A percentile compares a stretch with the other conserved stretches of the same genome.
These are phyloP conservation scores for Drosophila conformis DNA, from an alignment of 2,888 invertebrate species.

Conservation along the genomic window DNA sequence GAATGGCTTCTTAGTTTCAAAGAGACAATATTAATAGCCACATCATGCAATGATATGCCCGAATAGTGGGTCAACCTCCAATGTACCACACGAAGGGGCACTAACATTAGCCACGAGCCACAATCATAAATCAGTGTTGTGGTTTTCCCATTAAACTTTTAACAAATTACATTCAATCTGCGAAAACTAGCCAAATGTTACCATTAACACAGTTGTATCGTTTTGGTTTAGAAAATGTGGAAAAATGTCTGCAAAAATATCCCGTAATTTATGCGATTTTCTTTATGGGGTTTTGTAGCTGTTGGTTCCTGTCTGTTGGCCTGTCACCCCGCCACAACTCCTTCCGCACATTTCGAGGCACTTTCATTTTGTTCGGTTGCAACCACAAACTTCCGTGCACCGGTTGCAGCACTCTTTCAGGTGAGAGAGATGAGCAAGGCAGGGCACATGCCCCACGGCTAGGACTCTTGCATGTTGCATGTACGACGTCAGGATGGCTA, in stretches of 20 bases:
- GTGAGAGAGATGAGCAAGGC: too few relatives aligned
- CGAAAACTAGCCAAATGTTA: background rate
- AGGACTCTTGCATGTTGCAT: conserved; percentile 6
- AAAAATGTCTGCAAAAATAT: background rate
- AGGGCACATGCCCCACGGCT: background rate
- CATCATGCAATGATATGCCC: background rate
- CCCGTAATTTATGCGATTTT: conserved; percentile 11
- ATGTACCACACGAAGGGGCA: background rate
- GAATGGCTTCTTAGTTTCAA: background rate
- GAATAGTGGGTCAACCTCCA: background rate
- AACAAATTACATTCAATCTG: background rate
- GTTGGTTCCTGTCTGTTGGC: conserved; percentile 17
- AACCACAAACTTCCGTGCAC: conserved; percentile 50
- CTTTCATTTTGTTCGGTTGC: conserved; percentile 35
- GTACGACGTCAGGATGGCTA: conserved; percentile 37
- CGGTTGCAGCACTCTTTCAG: background rate
- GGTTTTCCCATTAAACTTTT: background rate
- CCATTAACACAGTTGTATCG: background rate
- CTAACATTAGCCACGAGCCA: background rate
- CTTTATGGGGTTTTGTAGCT: conserved; percentile 11
- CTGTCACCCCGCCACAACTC: conserved; percentile 1
- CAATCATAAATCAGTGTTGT: background rate
- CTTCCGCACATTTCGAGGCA: conserved; percentile 21
- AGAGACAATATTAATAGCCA: background rate
- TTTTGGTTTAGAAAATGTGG: background rate